These are phyloP conservation scores for Aythya baeri DNA, from an alignment of 2,113 vertebrate genomes.

Conservation along the genomic window DNA sequence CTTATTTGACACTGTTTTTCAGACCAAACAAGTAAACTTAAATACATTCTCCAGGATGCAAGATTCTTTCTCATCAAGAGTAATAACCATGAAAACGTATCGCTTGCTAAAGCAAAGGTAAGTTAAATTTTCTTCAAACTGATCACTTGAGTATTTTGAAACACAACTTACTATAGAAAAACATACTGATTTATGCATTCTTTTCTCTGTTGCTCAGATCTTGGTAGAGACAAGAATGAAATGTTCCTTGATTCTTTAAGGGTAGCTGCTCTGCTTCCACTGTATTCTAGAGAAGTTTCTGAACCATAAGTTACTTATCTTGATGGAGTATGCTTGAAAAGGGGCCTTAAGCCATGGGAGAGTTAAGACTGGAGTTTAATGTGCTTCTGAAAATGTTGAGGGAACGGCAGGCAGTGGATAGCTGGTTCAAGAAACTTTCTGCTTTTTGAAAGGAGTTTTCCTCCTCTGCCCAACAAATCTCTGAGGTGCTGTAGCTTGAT, in stretches of 20 bases:
- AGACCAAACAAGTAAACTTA: constrained; percentile 95
- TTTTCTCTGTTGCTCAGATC: not conserved
- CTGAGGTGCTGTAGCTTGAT: not conserved
- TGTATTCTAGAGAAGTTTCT: not conserved
- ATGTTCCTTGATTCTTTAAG: not conserved
- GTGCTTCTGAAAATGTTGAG: not conserved
- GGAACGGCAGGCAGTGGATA: not conserved
- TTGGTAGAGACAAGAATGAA: not conserved
- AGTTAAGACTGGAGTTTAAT: not conserved
- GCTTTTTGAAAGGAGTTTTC: not conserved
- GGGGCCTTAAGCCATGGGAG: not conserved
- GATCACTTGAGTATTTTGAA: not conserved
- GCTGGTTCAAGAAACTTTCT: not conserved
- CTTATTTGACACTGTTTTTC: constrained; percentile 59
- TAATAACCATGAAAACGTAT: constrained; percentile 99
- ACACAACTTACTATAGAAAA: not conserved
- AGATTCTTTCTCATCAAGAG: constrained; percentile 98
- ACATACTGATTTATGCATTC: not conserved
- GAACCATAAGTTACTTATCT: not conserved
- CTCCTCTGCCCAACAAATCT: not conserved
- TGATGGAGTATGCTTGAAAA: not conserved
- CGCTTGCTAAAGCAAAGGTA: constrained; percentile 98
- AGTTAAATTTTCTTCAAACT: not conserved
- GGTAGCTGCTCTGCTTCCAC: not conserved
- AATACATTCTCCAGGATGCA: constrained; percentile 93